Conservation (phyloP, 2,888 invertebrate genomes). For the Ethmia dodecea region DNA sequence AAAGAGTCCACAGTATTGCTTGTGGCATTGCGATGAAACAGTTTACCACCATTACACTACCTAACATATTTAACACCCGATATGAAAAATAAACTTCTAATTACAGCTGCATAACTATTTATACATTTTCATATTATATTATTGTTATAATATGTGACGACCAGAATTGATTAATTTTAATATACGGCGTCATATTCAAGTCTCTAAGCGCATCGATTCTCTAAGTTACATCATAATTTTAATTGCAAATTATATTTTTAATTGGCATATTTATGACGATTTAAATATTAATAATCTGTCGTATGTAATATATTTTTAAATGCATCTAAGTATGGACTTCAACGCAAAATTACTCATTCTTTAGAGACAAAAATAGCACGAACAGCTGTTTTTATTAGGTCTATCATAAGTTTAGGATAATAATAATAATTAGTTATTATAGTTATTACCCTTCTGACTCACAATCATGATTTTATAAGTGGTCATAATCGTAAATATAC, state of each 20-base stretch:
- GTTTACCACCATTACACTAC: conserved; percentile 71
- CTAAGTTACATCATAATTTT: conserved; percentile 41
- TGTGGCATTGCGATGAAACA: conserved; percentile 67
- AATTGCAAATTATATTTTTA: conserved; percentile 51
- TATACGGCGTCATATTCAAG: conserved; percentile 47
- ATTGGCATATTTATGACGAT: conserved; percentile 19
- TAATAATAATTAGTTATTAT: conserved; percentile 44
- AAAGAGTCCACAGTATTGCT: too few species aligned
- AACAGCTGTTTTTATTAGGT: conserved; percentile 45
- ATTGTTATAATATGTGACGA: conserved; percentile 54
- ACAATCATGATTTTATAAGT: conserved; percentile 68
- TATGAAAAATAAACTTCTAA: conserved; percentile 78
- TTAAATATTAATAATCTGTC: conserved; percentile 21
- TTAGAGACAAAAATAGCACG: conserved; percentile 60
- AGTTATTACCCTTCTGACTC: conserved; percentile 68
- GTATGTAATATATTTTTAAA: conserved; percentile 44
- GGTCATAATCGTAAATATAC: conserved; percentile 66
- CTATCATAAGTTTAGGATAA: conserved; percentile 54
- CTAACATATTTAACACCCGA: conserved; percentile 74
- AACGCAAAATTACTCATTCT: conserved; percentile 50
- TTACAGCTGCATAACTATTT: conserved; percentile 77
- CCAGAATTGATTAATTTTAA: conserved; percentile 46
- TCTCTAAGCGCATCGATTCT: conserved; percentile 68
- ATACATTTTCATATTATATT: conserved; percentile 71
- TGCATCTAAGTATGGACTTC: conserved; percentile 57